Percentiles rank a stretch among this genome's conserved stretches.
phyloP scores from a whole-genome alignment of 1,140 invertebrate species.

The Zaprionus ghesquierei region DNA sequence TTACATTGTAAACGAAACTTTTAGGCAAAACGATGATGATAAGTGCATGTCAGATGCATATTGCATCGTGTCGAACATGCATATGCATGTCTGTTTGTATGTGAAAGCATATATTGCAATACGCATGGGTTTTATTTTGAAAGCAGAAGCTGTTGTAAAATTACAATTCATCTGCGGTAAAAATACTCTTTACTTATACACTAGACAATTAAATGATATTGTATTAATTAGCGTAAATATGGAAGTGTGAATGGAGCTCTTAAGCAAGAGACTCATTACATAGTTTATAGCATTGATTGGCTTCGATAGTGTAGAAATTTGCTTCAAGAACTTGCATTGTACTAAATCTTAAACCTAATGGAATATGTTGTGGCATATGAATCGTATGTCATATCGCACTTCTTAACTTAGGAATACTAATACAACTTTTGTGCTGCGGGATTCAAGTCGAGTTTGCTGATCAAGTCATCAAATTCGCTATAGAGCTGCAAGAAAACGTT shows the following conservation, averaged over 20 bases:
- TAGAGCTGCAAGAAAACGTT: constrained; percentile 60
- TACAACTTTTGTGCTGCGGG: constrained; percentile 57
- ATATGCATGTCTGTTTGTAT: neutral
- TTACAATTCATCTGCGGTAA: constrained; percentile 41
- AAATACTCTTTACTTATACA: constrained; percentile 27
- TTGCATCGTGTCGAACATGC: constrained; percentile 23
- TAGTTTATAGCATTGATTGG: neutral
- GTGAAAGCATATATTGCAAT: constrained; percentile 57
- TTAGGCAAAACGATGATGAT: constrained; percentile 19
- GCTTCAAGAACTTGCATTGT: constrained; percentile 5
- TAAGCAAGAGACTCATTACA: neutral
- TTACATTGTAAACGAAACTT: constrained; percentile 12
- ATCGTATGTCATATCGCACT: constrained; percentile 16
- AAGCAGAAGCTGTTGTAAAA: constrained; percentile 20
- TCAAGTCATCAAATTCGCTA: constrained; percentile 76
- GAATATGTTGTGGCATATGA: constrained; percentile 3
- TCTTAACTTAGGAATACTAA: constrained; percentile 41
- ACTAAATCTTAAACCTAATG: constrained; percentile 29
- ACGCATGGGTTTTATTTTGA: constrained; percentile 56
- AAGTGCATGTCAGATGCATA: constrained; percentile 45
- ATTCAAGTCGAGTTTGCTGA: constrained; percentile 72
- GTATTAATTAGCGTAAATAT: neutral
- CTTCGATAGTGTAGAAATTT: neutral
- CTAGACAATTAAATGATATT: constrained; percentile 1
- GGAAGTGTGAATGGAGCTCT: neutral